phyloP scores from a whole-genome alignment of 2,888 invertebrate genomes.

The Augiades crinisus region DNA sequence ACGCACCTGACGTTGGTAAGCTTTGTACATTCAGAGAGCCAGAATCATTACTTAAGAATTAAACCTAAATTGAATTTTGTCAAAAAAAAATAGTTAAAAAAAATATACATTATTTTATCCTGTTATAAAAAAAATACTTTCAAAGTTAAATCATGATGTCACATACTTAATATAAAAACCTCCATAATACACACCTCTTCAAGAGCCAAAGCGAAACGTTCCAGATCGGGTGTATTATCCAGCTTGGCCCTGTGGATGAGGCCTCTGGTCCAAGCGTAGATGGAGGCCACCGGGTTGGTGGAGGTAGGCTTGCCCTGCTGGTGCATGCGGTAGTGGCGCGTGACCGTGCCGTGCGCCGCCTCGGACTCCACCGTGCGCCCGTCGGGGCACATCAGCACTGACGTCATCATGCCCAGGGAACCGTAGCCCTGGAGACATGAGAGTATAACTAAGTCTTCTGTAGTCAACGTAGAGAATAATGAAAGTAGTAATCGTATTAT shows the following conservation, averaged over 20 bases:
- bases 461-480: too few species aligned
- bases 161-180: not conserved
- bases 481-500: too few species aligned
- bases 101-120: too few species aligned
- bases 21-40: too few species aligned
- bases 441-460: too few species aligned
- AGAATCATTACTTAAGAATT: too few species aligned
- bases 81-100: too few species aligned
- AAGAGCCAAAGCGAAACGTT: constrained; percentile 85
- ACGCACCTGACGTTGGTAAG: too few species aligned
- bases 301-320: constrained; percentile 93
- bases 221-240: constrained; percentile 88
- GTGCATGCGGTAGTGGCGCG: constrained; percentile 92
- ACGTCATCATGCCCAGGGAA: constrained; percentile 95
- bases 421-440: constrained; percentile 83
- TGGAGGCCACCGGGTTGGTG: constrained; percentile 95
- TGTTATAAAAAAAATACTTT: too few species aligned
- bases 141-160: too few species aligned
- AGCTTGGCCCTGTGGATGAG: constrained; percentile 91
- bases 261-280: constrained; percentile 95
- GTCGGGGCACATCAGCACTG: constrained; percentile 93
- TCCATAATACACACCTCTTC: constrained; percentile 83
- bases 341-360: constrained; percentile 96
- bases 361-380: constrained; percentile 93
- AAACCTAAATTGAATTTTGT: too few species aligned